Evolutionary conservation across 2,113 vertebrate species (phyloP), one percentile per base, ranked within the genome.

Genomic region (Furnarius figulus): DNA sequence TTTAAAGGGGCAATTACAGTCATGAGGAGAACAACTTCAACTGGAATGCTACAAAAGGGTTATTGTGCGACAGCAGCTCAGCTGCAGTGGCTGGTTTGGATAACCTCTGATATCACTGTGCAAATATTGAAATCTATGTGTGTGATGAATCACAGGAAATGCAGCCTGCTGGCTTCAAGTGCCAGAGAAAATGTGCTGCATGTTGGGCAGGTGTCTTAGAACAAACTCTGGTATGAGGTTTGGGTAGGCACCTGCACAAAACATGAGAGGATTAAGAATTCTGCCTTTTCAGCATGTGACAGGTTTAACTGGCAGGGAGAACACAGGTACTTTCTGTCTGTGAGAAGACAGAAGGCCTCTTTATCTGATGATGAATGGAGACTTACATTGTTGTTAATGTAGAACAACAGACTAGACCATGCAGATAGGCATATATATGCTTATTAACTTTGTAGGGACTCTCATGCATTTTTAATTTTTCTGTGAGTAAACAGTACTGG

Each of bases 141-240:
- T 35, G 30, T 20, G 74, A 21, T 75, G 91, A 85, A 5, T 96
- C 87, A 86, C 55, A 67, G 93, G 75, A 92, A 40, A 37, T 37
- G 58, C 10, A 1, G 22, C 8, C 20, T 53, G 12, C 31, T 31
- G 40, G 25, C 49, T 35, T 86, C 2, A 5, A 1, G 3, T 13
- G 13, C 6, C 44, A 12, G 44, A 28, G 23, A 28, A 52, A 71
- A 46, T 0, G 18, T 59, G 22, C 35, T 65, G 3, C 0, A 0
- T 59, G 42, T 15, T 67, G 47, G 59, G 33, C 55, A 93, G 50
- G 20, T 63, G 77, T 17, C 14, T 67, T 14, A 3, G 18, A 46
- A 20, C 4, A 24, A 6, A 7, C 35, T 8, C 12, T 33, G 37
- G 14, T 47, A 20, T 13, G 46, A 39, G 46, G 5, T 53, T 80